phyloP scores from a whole-genome alignment of 2,888 invertebrate species.

The Pristionchus fissidentatus region DNA sequence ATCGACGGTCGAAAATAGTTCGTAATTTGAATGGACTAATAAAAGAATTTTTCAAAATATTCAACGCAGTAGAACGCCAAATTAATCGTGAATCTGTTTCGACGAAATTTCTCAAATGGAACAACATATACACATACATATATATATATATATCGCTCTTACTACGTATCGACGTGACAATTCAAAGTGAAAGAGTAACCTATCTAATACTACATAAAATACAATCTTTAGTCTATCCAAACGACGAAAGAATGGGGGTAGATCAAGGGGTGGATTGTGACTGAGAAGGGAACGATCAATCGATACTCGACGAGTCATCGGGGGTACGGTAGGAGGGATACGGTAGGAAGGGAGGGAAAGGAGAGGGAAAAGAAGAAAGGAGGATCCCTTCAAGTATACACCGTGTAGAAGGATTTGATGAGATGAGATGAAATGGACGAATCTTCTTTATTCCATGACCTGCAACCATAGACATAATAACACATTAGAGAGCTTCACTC shows the following conservation, averaged over 20 bases:
- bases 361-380: not conserved
- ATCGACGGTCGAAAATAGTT: too few relatives aligned
- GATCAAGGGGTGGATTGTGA: conserved; percentile 26
- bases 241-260: not conserved
- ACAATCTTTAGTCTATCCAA: conserved; percentile 38
- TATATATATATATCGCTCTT: conserved; percentile 34
- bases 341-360: not conserved
- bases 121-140: too few relatives aligned
- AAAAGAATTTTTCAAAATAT: too few relatives aligned
- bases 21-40: too few relatives aligned
- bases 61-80: too few relatives aligned
- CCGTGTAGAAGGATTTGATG: conserved; percentile 12
- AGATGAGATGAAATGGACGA: conserved; percentile 10
- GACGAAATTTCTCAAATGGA: too few relatives aligned
- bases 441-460: not conserved
- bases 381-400: too few relatives aligned
- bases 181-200: conserved; percentile 8
- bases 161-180: conserved; percentile 23
- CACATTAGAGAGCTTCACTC: too few relatives aligned
- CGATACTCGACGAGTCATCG: not conserved
- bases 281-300: conserved; percentile 13
- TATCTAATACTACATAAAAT: conserved; percentile 9
- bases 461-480: too few relatives aligned
- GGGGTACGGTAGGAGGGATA: conserved; percentile 16
- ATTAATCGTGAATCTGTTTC: too few relatives aligned